Evolutionary conservation across 2,888 invertebrate species (phyloP).

Genomic region (Meiosimyza decipiens): DNA sequence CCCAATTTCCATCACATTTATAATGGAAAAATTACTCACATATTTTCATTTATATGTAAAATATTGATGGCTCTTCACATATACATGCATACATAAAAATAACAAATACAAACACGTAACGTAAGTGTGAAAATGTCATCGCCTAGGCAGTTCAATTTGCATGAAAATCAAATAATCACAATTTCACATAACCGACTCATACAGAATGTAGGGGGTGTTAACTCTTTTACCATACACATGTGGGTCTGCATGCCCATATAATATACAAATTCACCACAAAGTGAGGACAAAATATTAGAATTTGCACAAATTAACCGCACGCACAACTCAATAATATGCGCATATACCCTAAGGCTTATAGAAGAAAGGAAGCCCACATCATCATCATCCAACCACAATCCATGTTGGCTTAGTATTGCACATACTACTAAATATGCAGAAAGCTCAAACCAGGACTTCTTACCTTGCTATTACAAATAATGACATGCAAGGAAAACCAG

Average conservation of each 20-base stretch:
- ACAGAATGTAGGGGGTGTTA: not conserved
- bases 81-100: too few relatives aligned
- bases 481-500: not conserved
- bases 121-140: not conserved
- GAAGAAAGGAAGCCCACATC: not conserved
- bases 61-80: too few relatives aligned
- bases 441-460: not conserved
- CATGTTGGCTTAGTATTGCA: too few relatives aligned
- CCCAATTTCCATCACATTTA: too few relatives aligned
- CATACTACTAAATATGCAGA: too few relatives aligned
- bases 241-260: not conserved
- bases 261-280: conserved; percentile 20
- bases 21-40: too few relatives aligned
- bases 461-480: not conserved
- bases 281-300: conserved; percentile 27
- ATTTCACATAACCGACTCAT: not conserved
- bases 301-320: conserved; percentile 35
- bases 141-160: conserved; percentile 23
- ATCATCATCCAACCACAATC: too few relatives aligned
- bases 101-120: conserved; percentile 10
- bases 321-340: conserved; percentile 34
- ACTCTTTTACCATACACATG: not conserved
- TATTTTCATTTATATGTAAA: too few relatives aligned
- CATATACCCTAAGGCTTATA: not conserved
- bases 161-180: conserved; percentile 24